Percentiles rank a stretch among this genome's conserved stretches.
Conservation (phyloP, 1,140 invertebrate species). For the Pectinophora gossypiella region DNA sequence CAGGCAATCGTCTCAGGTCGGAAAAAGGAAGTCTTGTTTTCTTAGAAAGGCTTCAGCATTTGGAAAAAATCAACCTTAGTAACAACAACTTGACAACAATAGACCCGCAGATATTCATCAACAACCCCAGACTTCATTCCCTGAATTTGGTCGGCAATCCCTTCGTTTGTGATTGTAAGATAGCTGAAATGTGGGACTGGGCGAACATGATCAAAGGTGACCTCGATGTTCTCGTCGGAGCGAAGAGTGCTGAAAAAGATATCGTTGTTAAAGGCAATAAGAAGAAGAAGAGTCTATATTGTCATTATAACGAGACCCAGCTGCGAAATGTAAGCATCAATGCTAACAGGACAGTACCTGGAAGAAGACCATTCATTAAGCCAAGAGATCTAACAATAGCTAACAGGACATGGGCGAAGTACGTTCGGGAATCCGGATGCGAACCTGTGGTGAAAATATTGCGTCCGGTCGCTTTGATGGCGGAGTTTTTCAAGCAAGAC, state of each 20-base stretch:
- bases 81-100: conserved; percentile 80
- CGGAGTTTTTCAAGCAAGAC: conserved; percentile 31
- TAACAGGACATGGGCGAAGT: conserved; percentile 83
- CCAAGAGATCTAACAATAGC: conserved; percentile 75
- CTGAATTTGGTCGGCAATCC: conserved; percentile 82
- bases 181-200: conserved; percentile 85
- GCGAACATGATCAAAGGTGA: conserved; percentile 79
- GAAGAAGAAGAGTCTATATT: conserved; percentile 79
- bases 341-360: conserved; percentile 71
- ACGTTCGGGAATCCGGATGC: conserved; percentile 81
- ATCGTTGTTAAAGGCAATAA: conserved; percentile 77
- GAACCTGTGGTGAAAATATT: conserved; percentile 73
- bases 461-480: conserved; percentile 53
- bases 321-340: conserved; percentile 70
- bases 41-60: conserved; percentile 74
- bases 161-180: conserved; percentile 82
- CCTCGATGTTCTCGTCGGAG: conserved; percentile 79
- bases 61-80: conserved; percentile 80
- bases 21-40: conserved; percentile 73
- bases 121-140: conserved; percentile 76
- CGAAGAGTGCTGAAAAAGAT: conserved; percentile 77
- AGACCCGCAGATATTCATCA: conserved; percentile 74
- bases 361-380: conserved; percentile 76
- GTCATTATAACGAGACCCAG: conserved; percentile 78
- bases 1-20: conserved; percentile 77